Conservation (phyloP, 2,113 vertebrate genomes). For the Tyrannus savana region DNA sequence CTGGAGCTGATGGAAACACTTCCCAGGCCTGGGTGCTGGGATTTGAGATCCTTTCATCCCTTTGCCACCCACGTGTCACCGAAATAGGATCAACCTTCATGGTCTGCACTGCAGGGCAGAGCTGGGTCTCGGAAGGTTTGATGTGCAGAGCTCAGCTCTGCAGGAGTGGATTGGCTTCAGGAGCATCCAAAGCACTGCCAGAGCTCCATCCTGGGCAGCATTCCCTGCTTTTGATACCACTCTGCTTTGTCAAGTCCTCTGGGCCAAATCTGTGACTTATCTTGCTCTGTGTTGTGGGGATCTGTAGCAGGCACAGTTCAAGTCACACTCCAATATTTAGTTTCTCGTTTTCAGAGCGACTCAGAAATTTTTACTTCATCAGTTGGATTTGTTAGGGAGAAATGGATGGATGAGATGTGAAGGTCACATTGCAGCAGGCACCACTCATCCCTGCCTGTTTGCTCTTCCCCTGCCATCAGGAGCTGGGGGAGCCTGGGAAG, state of each 20-base stretch:
- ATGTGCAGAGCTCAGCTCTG: background rate
- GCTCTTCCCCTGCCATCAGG: background rate
- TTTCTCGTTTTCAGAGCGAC: background rate
- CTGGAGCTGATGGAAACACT: background rate
- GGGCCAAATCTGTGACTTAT: background rate
- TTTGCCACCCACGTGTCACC: rapidly evolving
- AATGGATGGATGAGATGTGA: background rate
- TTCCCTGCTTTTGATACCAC: background rate
- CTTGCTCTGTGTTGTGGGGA: background rate
- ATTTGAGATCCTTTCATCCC: background rate
- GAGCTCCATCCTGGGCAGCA: background rate
- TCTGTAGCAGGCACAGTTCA: background rate
- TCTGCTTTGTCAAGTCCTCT: background rate
- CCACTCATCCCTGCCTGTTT: background rate
- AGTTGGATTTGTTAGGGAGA: background rate
- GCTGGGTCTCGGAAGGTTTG: rapidly evolving
- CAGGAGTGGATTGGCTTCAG: background rate
- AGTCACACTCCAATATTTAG: background rate
- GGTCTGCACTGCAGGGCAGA: background rate
- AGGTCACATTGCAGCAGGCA: slow-evolving; percentile 23
- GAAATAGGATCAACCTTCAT: background rate
- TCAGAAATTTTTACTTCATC: background rate
- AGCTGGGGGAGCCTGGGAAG: background rate
- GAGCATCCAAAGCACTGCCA: background rate
- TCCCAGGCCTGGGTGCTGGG: background rate